Evolutionary conservation across 1,140 invertebrate genomes (phyloP).

Genomic region (Cyclina sinensis): DNA sequence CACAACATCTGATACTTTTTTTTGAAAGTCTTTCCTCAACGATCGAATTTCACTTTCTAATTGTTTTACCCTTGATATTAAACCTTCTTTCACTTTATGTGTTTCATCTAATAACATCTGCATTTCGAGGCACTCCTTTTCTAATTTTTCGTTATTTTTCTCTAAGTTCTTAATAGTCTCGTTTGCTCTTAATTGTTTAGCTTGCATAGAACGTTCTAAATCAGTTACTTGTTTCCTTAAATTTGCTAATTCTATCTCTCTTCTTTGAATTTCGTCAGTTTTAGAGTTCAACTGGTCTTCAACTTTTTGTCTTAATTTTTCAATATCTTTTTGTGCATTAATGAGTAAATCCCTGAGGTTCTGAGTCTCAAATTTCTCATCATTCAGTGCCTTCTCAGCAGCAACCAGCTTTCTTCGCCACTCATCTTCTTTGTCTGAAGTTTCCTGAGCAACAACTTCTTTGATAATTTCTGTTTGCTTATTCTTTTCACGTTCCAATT

Average conservation of each 20-base stretch:
- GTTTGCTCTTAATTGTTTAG: slow-evolving; percentile 71
- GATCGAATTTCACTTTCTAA: slow-evolving; percentile 81
- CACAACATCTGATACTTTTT: slow-evolving; percentile 79
- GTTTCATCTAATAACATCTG: slow-evolving; percentile 81
- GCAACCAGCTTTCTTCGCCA: slow-evolving; percentile 74
- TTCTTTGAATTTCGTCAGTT: slow-evolving; percentile 76
- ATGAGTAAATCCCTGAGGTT: slow-evolving; percentile 84
- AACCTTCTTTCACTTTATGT: slow-evolving; percentile 75
- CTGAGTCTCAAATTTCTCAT: slow-evolving; percentile 83
- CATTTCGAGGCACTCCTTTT: slow-evolving; percentile 78
- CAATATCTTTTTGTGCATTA: slow-evolving; percentile 83
- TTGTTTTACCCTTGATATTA: slow-evolving; percentile 76
- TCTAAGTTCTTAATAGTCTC: slow-evolving; percentile 77
- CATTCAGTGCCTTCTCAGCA: slow-evolving; percentile 76
- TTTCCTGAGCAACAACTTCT: slow-evolving; percentile 72
- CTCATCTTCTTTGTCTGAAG: slow-evolving; percentile 73
- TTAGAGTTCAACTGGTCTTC: slow-evolving; percentile 77
- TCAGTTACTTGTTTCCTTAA: slow-evolving; percentile 71
- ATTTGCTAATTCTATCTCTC: slow-evolving; percentile 79
- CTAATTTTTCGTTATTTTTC: slow-evolving; percentile 76
- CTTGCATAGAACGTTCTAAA: slow-evolving; percentile 76
- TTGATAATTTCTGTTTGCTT: slow-evolving; percentile 69
- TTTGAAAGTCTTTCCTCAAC: slow-evolving; percentile 78
- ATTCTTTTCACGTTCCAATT: slow-evolving; percentile 71
- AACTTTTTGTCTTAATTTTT: slow-evolving; percentile 80